Evolutionary conservation across 2,888 invertebrate species (phyloP).

Genomic region (Incurvaria masculella): DNA sequence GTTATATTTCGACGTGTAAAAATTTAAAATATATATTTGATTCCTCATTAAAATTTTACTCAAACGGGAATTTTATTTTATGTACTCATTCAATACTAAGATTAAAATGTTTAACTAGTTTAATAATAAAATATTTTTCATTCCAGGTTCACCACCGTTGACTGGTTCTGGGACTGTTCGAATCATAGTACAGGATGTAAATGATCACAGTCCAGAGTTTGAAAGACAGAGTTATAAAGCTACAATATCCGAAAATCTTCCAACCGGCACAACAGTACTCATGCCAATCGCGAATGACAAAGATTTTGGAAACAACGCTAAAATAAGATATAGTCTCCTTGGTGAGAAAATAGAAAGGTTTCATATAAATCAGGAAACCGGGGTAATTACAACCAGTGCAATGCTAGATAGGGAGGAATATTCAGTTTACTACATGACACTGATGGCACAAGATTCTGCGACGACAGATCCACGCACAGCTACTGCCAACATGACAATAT

Average conservation of each 20-base stretch:
- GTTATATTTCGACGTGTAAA: too few relatives aligned
- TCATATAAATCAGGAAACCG: conserved; percentile 72
- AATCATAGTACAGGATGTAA: conserved; percentile 89
- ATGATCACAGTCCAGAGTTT: conserved; percentile 91
- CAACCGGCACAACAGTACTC: conserved; percentile 73
- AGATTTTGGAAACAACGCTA: conserved; percentile 82
- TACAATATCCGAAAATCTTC: conserved; percentile 77
- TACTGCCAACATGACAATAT: conserved; percentile 78
- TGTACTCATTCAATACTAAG: too few relatives aligned
- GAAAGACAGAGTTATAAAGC: conserved; percentile 77
- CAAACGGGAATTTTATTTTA: too few relatives aligned
- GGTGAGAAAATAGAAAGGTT: conserved; percentile 83
- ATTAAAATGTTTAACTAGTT: too few relatives aligned
- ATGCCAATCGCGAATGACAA: conserved; percentile 77
- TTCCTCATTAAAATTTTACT: too few relatives aligned
- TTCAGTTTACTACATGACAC: conserved; percentile 71
- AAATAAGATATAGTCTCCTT: conserved; percentile 79
- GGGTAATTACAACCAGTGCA: conserved; percentile 70
- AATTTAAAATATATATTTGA: too few relatives aligned
- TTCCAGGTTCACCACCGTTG: conserved; percentile 84
- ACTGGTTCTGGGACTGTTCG: conserved; percentile 90
- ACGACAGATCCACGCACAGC: conserved; percentile 80
- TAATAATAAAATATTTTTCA: conserved; percentile 18
- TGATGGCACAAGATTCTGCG: conserved; percentile 88
- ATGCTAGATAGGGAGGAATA: conserved; percentile 78